Conservation (phyloP, 1,140 invertebrate species). For the Aleiodes sp. region DNA sequence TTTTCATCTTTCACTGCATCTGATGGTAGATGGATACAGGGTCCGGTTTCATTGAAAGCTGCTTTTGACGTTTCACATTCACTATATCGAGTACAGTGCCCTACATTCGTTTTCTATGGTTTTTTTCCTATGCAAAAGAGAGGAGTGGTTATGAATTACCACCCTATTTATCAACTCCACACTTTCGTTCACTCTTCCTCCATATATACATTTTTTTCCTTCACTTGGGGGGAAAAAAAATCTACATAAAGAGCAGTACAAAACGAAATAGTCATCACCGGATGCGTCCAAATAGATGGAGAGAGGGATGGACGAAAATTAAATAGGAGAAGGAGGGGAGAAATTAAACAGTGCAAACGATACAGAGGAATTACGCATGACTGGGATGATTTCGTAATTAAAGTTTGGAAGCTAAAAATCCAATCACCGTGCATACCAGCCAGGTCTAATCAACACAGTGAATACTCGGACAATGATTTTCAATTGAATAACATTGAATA, state of each 20-base stretch:
- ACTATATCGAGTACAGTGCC: constrained; percentile 15
- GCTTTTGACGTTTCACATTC: constrained; percentile 30
- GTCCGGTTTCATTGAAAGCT: neutral
- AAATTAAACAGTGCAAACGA: neutral
- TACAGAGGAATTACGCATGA: neutral
- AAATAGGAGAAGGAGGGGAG: neutral
- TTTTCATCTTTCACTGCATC: neutral
- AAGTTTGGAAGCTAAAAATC: constrained; percentile 22
- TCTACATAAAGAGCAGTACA: no score
- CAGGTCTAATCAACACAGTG: constrained; percentile 17
- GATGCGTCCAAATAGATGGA: neutral
- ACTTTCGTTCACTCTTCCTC: constrained; percentile 1
- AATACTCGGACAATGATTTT: neutral
- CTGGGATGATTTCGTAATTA: neutral
- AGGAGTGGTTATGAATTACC: constrained; percentile 30
- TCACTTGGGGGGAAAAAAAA: neutral
- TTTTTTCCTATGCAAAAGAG: neutral
- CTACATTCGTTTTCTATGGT: neutral
- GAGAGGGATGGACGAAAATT: neutral
- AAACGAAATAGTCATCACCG: no score
- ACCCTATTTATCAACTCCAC: constrained; percentile 28
- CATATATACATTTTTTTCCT: constrained; percentile 11
- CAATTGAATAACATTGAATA: constrained; percentile 17
- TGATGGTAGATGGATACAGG: neutral
- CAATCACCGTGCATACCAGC: constrained; percentile 14